Percentiles rank a stretch among this genome's conserved stretches.
phyloP scores from a whole-genome alignment of 2,888 invertebrate species.

The Zygogramma bicolorata region DNA sequence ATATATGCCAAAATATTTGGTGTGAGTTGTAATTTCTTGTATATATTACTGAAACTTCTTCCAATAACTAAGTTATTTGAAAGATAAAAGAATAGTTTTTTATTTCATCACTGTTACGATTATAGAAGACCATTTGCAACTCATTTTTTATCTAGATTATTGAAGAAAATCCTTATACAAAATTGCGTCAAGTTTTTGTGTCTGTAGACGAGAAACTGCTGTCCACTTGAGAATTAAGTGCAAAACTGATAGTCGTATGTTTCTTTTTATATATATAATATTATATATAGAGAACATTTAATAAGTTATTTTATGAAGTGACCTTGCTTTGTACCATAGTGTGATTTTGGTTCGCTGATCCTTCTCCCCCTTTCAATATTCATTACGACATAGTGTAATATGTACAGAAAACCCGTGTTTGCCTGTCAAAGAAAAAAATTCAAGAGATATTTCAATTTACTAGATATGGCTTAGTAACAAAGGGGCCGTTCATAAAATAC shows the following conservation, averaged over 20 bases:
- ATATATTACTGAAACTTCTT: too few species aligned
- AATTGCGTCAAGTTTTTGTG: slow-evolving; percentile 20
- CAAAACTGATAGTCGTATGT: slow-evolving; percentile 60
- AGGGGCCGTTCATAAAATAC: too few species aligned
- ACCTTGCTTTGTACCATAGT: slow-evolving; percentile 74
- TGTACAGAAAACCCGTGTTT: slow-evolving; percentile 59
- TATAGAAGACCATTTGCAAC: background rate
- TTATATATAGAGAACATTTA: slow-evolving; percentile 66
- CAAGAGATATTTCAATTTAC: slow-evolving; percentile 22
- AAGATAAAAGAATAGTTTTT: background rate
- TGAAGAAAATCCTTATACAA: background rate
- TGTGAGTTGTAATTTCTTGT: too few species aligned
- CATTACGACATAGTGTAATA: slow-evolving; percentile 54
- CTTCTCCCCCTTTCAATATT: slow-evolving; percentile 43
- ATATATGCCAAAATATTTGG: too few species aligned
- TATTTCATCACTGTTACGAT: background rate
- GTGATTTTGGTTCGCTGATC: slow-evolving; percentile 59
- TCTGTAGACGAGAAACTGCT: slow-evolving; percentile 30
- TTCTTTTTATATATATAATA: slow-evolving; percentile 62
- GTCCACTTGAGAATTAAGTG: slow-evolving; percentile 58
- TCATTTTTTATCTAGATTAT: background rate
- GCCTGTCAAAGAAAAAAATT: slow-evolving; percentile 38
- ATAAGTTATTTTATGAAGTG: slow-evolving; percentile 74
- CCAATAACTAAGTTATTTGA: too few species aligned
- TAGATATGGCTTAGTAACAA: slow-evolving; percentile 40